These are phyloP conservation scores for Leptopilina myrica DNA, from an alignment of 2,888 invertebrate genomes.

Conservation along the genomic window DNA sequence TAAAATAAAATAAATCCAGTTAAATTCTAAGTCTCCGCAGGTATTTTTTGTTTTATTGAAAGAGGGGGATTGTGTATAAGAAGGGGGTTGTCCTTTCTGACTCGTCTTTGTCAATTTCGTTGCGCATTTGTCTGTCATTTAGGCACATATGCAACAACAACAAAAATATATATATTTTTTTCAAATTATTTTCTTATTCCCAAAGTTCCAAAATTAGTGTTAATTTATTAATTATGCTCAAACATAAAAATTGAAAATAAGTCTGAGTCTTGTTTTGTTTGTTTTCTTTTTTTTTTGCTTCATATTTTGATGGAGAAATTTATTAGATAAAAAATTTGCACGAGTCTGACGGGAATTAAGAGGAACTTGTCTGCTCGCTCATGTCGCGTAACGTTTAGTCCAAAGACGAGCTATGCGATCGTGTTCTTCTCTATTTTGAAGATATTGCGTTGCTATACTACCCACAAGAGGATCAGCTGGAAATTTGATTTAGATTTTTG, in stretches of 20 bases:
- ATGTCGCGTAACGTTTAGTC: slow-evolving; percentile 98
- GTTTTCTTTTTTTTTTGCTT: too few species aligned
- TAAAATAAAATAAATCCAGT: slow-evolving; percentile 55
- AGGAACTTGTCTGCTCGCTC: slow-evolving; percentile 74
- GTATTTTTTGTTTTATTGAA: slow-evolving; percentile 44
- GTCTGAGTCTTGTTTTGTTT: slow-evolving; percentile 44
- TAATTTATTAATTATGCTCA: slow-evolving; percentile 34
- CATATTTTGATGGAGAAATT: slow-evolving; percentile 53
- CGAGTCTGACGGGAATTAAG: slow-evolving; percentile 68
- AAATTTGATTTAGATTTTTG: slow-evolving; percentile 66
- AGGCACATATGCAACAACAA: slow-evolving; percentile 66
- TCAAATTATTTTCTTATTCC: slow-evolving; percentile 53
- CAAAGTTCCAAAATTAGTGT: not conserved
- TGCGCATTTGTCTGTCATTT: slow-evolving; percentile 61
- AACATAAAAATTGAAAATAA: slow-evolving; percentile 51
- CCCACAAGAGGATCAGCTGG: slow-evolving; percentile 97
- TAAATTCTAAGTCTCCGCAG: slow-evolving; percentile 69
- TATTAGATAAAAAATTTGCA: slow-evolving; percentile 64
- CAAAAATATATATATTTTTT: slow-evolving; percentile 55
- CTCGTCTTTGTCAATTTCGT: slow-evolving; percentile 59
- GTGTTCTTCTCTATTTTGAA: slow-evolving; percentile 98
- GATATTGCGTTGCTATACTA: slow-evolving; percentile 98
- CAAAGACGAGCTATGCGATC: slow-evolving; percentile 98
- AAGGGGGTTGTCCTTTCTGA: slow-evolving; percentile 53
- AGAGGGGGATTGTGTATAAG: too few species aligned